Base-by-base conservation (phyloP, 2,113 vertebrate genomes). In the Cygnus buccinator region DNA sequence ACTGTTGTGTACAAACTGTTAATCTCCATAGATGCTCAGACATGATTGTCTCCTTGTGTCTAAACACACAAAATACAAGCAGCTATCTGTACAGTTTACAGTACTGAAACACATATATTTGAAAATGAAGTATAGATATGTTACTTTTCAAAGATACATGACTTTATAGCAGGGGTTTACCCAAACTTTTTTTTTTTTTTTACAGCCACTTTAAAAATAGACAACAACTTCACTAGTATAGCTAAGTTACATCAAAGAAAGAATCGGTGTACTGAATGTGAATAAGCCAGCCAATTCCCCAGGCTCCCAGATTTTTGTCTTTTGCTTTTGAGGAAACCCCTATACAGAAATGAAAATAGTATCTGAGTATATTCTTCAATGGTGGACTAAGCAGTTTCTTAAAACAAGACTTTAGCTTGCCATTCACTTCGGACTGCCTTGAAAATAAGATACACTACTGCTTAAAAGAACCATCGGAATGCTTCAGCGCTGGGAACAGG, bases 391-490 rank as follows among this genome's bases (percentile, higher is more conserved):
- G 98, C 97, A 98, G 98, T 99, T 98, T 98, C 98, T 98, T 98
- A 98, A 98, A 98, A 98, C 98, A 98, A 98, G 98, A 98, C 99
- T 98, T 98, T 98, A 98, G 98, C 98, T 98, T 97, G 98, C 98
- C 98, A 97, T 98, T 98, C 98, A 97, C 98, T 98, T 98, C 98
- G 96, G 97, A 98, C 97, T 98, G 98, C 97, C 98, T 98, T 95
- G 98, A 97, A 98, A 98, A 97, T 97, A 97, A 98, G 97, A 96
- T 96, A 97, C 93, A 97, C 97, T 98, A 97, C 97, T 95, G 97
- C 98, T 98, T 99, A 99, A 98, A 99, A 99, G 99, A 99, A 99
- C 99, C 99, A 99, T 98, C 99, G 98, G 98, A 99, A 99, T 85
- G 99, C 99, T 98, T 99, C 99, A 43, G 99, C 99, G 89, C 97